These are phyloP conservation scores for Dynastes hyllus DNA, from an alignment of 2,888 invertebrate genomes.

Conservation along the genomic window DNA sequence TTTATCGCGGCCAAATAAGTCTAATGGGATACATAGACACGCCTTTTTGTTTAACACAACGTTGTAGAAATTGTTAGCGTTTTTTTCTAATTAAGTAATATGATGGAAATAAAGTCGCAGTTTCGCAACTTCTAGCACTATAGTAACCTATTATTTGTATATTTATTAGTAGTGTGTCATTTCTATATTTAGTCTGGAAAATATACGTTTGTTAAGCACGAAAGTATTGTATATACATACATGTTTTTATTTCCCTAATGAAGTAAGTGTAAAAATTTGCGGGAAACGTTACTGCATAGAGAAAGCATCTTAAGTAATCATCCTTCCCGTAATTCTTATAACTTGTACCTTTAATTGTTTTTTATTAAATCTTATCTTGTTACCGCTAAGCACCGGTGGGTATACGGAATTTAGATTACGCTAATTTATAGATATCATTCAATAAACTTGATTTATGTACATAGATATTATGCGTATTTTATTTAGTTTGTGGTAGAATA, in stretches of 20 bases:
- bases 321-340: too few relatives aligned
- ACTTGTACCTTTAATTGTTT: not conserved
- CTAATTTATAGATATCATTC: conserved; percentile 20
- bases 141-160: not conserved
- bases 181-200: conserved; percentile 16
- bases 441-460: conserved; percentile 31
- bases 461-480: not conserved
- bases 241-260: not conserved
- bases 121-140: not conserved
- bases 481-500: conserved; percentile 16
- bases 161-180: not conserved
- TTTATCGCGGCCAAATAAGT: not conserved
- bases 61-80: not conserved
- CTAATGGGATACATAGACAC: not conserved
- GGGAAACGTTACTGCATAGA: too few relatives aligned
- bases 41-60: not conserved
- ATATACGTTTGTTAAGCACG: not conserved
- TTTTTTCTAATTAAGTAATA: conserved; percentile 36
- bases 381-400: not conserved
- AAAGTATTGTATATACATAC: not conserved
- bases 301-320: too few relatives aligned
- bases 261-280: not conserved
- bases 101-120: not conserved
- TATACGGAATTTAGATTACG: conserved; percentile 38
- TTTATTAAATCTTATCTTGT: conserved; percentile 24